Evolutionary conservation across 2,797 vertebrate species (phyloP), one percentile per base, ranked within the genome.

Genomic region (Acanthurus leucopareius): DNA sequence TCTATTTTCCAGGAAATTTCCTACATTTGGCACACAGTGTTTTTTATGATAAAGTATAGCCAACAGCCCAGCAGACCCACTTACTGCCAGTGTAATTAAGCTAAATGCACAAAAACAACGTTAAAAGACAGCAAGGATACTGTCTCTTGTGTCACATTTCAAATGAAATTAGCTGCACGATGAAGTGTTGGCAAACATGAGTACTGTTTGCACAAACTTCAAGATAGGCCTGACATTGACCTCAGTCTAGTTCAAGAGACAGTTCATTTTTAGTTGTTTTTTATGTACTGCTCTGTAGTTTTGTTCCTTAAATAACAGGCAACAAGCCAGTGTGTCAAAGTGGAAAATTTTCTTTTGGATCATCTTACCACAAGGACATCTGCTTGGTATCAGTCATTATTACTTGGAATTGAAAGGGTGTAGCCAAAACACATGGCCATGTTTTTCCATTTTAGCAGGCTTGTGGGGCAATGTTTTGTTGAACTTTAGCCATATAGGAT

Each of bases 301-400:
- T 42, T 5, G 1, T 47, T 42, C 3, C 22, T 42, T 42, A 14
- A 32, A 59, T 52, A 32, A 77, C 14, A 7, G 20, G 17, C 38
- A 22, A 49, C 53, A 32, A 20, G n/a, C 3, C 10, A 47, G 19
- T 25, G 20, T 60, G n/a, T 44, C 71, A 65, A 28, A 5, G 62
- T 51, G 20, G 42, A 52, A 74, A 63, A 60, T 25, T 15, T 19
- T 44, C 56, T 65, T 59, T 69, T 7, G 20, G 20, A 40, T 75
- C 60, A 62, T 14, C 64, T 80, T 67, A 64, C 66, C 25, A 11
- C 4, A 1, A 45, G 60, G 69, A 81, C 79, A 88, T 88, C 87
- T 90, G 79, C 60, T 77, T 32, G 3, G 17, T 73, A 69, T 85
- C 40, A 38, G 38, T 54, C 35, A 19, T 77, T 69, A 65, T 83